Evolutionary conservation across 92 coral and sea anemone species (phyloP).

Genomic region (Nematostella vectensis): DNA sequence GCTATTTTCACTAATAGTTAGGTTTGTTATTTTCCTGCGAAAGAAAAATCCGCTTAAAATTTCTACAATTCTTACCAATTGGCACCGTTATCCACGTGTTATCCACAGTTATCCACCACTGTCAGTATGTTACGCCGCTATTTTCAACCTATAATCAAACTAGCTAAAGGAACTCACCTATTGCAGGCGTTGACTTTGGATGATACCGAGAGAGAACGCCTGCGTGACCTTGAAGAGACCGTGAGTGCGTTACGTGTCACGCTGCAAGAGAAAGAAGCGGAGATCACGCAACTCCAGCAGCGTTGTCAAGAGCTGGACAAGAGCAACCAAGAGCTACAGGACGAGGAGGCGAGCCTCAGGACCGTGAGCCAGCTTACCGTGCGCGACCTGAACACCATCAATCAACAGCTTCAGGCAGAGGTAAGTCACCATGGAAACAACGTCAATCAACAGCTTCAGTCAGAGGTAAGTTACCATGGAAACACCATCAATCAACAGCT

Average conservation of each 20-base stretch:
- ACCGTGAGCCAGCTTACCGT: conserved; percentile 50
- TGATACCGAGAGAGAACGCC: conserved; percentile 28
- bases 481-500: conserved; percentile 45
- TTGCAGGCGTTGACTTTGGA: no score
- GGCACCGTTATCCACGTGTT: no score
- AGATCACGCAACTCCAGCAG: conserved; percentile 31
- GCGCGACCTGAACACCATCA: conserved; percentile 55
- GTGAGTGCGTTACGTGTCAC: conserved; percentile 27
- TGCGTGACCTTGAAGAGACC: conserved; percentile 38
- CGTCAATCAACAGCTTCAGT: conserved; percentile 36
- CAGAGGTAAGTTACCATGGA: conserved; percentile 62
- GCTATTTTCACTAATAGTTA: no score
- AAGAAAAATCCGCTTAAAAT: no score
- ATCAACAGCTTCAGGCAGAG: conserved; percentile 46
- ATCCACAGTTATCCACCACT: no score
- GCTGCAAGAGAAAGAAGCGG: conserved; percentile 42
- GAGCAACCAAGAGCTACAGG: conserved; percentile 49
- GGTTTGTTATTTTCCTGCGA: no score
- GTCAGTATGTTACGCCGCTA: no score
- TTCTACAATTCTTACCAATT: no score
- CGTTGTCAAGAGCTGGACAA: conserved; percentile 44
- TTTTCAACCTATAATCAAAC: no score
- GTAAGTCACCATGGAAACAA: conserved; percentile 56
- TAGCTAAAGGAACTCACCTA: no score
- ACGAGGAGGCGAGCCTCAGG: conserved; percentile 60